Base-by-base conservation (phyloP, 2,888 invertebrate species). In the Apodemia mormo region DNA sequence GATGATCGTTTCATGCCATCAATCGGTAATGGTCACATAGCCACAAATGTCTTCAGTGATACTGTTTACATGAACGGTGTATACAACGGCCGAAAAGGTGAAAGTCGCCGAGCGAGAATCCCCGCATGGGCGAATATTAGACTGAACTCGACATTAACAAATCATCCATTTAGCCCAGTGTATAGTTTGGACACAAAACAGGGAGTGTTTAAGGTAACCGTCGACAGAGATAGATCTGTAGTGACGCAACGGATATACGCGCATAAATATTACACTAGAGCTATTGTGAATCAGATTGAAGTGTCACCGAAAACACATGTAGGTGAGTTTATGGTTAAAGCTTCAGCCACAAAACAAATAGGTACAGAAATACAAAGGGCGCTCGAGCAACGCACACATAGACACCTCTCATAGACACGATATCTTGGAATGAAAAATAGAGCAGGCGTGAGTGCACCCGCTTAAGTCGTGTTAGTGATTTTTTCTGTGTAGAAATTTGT, bases 61-160 rank as follows among this genome's bases (percentile, higher is more conserved):
- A 91, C 94, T 0, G 94, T 95, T 2, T 94, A 94, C 75, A 93
- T 95, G 87, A 95, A 95, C 73, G 95, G 95, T 0, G 77, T 95
- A 0, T 95, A 95, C 82, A 95, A 94, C 80, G 95, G 95, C 1
- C 82, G 80, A 7, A 86, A 82, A 1, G 95, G 95, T 0, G 86
- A 93, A 61, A 95, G 95, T 74, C 94, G 93, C 69, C 88, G 95
- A 8, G 95, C 95, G 0, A 89, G 95, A 52, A 94, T 95, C 49
- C 95, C 95, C n/a, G 94, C 93, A 68, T 94, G 94, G 93, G 89
- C 94, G 3, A 95, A 95, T 76, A 86, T 95, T 43, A 82, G 93
- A 22, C 84, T 94, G 0, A 93, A 93, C 73, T 93, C 93, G 0
- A 93, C 93, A 0, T 73, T 93, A 5, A 86, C 87, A 0, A 85